Evolutionary conservation across 2,113 vertebrate genomes (phyloP).

Genomic region (Rhineura floridana): DNA sequence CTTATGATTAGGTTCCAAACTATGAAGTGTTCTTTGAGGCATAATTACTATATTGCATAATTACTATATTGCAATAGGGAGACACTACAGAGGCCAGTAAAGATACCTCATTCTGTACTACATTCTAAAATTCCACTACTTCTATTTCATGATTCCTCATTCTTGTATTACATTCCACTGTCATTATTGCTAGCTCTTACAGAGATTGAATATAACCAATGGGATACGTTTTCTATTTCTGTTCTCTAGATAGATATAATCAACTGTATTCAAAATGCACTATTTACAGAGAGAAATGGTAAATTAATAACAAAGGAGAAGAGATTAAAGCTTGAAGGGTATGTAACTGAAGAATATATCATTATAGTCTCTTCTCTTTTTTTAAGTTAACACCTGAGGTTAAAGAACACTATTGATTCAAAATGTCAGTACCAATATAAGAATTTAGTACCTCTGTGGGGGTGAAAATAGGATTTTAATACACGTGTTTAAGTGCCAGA

Average conservation of each 20-base stretch:
- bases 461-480: slow-evolving; percentile 1
- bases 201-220: background rate
- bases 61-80: background rate
- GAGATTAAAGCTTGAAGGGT: background rate
- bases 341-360: background rate
- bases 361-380: background rate
- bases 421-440: background rate
- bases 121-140: background rate
- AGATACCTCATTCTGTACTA: background rate
- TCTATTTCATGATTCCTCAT: background rate
- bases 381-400: background rate
- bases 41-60: background rate
- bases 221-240: background rate
- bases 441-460: background rate
- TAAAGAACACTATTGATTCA: background rate
- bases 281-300: background rate
- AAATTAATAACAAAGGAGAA: background rate
- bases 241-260: background rate
- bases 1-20: background rate
- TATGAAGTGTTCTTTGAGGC: background rate
- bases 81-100: background rate
- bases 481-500: background rate
- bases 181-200: background rate
- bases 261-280: background rate
- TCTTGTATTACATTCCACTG: too few species aligned